phyloP scores from a whole-genome alignment of 2,888 invertebrate species.

The Hecatera dysodea region DNA sequence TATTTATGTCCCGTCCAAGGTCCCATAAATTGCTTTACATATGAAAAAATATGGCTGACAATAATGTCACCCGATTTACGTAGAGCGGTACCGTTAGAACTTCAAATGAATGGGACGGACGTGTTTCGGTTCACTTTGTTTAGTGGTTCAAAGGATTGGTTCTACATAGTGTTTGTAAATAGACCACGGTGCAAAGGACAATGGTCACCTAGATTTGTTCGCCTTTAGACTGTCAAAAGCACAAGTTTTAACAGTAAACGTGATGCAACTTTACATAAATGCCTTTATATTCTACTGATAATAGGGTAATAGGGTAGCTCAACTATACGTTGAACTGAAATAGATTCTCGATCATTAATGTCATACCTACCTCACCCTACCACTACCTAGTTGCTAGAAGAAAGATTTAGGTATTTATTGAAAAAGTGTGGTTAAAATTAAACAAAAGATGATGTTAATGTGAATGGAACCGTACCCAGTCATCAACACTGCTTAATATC shows the following conservation, averaged over 20 bases:
- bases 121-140: slow-evolving; percentile 45
- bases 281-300: background rate
- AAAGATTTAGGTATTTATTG: no score
- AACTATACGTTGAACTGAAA: background rate
- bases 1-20: slow-evolving; percentile 84
- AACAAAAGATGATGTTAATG: background rate
- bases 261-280: background rate
- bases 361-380: no score
- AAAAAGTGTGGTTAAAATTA: background rate
- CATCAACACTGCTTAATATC: background rate
- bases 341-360: background rate
- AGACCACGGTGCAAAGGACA: slow-evolving; percentile 16
- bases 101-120: slow-evolving; percentile 55
- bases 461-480: background rate
- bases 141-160: slow-evolving; percentile 26
- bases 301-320: background rate
- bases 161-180: slow-evolving; percentile 32
- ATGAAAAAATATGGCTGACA: slow-evolving; percentile 68
- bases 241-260: slow-evolving; percentile 7
- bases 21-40: slow-evolving; percentile 73
- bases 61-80: slow-evolving; percentile 68
- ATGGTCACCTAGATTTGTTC: slow-evolving; percentile 7
- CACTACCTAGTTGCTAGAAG: no score
- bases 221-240: background rate
- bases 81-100: slow-evolving; percentile 65